Evolutionary conservation across 2,113 vertebrate species (phyloP), one percentile per base, ranked within the genome.

Genomic region (Erythrocercus mccallii): DNA sequence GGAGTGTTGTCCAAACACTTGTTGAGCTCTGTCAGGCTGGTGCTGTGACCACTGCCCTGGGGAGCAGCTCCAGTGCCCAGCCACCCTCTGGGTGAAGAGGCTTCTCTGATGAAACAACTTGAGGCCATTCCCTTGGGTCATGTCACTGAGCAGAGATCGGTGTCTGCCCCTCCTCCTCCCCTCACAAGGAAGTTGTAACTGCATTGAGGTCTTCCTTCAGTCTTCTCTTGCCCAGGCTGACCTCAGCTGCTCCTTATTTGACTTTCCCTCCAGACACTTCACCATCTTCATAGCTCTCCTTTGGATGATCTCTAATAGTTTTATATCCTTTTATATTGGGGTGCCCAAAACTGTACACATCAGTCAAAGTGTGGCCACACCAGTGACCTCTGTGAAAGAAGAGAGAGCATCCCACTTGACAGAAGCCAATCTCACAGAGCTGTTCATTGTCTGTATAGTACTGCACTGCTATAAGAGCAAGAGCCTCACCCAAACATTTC

Each of bases 1-100:
- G 21, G 33, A n/a, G 5, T 1, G 1, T 33, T 73, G 45, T n/a
- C 33, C 77, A 45, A 58, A 44, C 0, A 0, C 15, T 24, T 37
- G 10, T 42, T 58, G 44, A 66, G 8, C 2, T 35, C 58, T 44
- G 33, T 10, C 31, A 57, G 42, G 51, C 22, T 51, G 68, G 15
- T 57, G 51, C 68, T 58, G 51, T 88, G 50, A 24, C 37, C 35
- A 27, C 35, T 44, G 5, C 19, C 27, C 31, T 57, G 51, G 28
- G 19, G 44, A 66, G 8, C 12, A 66, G 23, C 4, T 65, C 51
- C 51, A 58, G 45, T n/a, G 38, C 8, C 37, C 30, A 12, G 8
- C 20, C 60, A 56, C 20, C 10, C 15, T 38, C 69, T 45, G 60
- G 33, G 53, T 6, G 33, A 58, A 45, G 30, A 72, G 16, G 28